Percentiles rank a stretch among this genome's conserved stretches.
Evolutionary conservation across 2,113 vertebrate genomes (phyloP).

Genomic region (Lophotis ruficrista): DNA sequence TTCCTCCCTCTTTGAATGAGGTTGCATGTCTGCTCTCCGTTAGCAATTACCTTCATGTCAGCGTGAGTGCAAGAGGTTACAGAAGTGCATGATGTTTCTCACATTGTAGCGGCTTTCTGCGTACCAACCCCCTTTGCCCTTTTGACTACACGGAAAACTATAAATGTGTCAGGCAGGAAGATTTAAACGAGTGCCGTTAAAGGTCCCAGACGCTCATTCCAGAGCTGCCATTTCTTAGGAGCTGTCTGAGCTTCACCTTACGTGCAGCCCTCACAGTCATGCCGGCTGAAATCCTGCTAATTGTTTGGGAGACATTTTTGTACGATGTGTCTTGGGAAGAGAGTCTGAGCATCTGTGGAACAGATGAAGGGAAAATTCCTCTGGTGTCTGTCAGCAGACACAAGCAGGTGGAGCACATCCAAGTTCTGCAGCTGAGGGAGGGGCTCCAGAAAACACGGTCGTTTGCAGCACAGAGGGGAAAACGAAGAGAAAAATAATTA

Average conservation of each 20-base stretch:
- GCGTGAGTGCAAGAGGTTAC: not conserved
- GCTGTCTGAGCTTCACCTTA: slow-evolving; percentile 36
- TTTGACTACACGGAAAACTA: slow-evolving; percentile 17
- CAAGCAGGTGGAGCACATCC: slow-evolving; percentile 22
- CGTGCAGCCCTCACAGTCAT: not conserved
- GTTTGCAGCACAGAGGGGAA: not conserved
- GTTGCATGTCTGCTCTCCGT: not conserved
- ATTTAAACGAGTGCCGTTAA: slow-evolving; percentile 28
- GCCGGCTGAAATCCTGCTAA: slow-evolving; percentile 2
- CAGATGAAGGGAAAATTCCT: slow-evolving; percentile 42
- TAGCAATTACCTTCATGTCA: slow-evolving; percentile 1
- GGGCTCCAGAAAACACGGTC: not conserved
- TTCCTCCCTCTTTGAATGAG: not conserved
- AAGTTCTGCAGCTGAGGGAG: slow-evolving; percentile 23
- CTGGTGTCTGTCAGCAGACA: slow-evolving; percentile 24
- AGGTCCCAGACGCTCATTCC: slow-evolving; percentile 31
- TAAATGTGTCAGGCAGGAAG: slow-evolving; percentile 30
- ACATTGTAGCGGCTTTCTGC: slow-evolving; percentile 42
- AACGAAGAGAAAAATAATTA: not conserved
- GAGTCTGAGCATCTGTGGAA: slow-evolving; percentile 38
- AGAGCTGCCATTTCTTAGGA: slow-evolving; percentile 21
- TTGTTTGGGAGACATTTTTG: slow-evolving; percentile 29
- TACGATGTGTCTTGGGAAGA: slow-evolving; percentile 12
- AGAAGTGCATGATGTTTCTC: slow-evolving; percentile 28
- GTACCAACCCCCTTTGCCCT: slow-evolving; percentile 20